Evolutionary conservation across 2,113 vertebrate genomes (phyloP).

Genomic region (Pachypanchax playfairii): DNA sequence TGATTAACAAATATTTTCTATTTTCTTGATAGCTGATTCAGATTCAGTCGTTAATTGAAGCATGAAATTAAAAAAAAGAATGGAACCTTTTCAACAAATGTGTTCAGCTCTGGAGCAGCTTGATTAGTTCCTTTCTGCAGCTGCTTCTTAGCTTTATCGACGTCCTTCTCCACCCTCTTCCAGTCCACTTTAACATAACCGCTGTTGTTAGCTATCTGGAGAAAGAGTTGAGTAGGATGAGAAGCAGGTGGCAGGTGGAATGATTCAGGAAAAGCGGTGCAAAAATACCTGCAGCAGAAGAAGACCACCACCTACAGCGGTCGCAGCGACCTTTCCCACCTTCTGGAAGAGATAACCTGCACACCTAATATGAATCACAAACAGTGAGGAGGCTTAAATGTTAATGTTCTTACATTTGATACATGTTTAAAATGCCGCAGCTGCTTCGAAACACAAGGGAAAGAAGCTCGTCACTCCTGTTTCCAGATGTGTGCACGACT

Average conservation of each 20-base stretch:
- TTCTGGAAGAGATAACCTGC: conserved; percentile 97
- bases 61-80: not conserved
- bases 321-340: conserved; percentile 95
- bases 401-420: too few species aligned
- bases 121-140: conserved; percentile 92
- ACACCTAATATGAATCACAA: conserved; percentile 84
- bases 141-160: conserved; percentile 96
- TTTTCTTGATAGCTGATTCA: too few species aligned
- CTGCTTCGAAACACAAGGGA: too few species aligned
- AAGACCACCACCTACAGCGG: conserved; percentile 94
- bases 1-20: too few species aligned
- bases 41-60: not conserved
- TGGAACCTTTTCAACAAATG: conserved; percentile 90
- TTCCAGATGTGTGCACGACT: too few species aligned
- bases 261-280: not conserved
- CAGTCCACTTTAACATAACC: conserved; percentile 97
- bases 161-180: conserved; percentile 98
- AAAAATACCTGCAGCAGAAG: conserved; percentile 90
- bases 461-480: too few species aligned
- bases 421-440: too few species aligned
- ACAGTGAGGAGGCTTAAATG: too few species aligned
- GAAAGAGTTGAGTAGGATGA: not conserved
- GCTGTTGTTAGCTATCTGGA: conserved; percentile 94
- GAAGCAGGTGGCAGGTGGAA: not conserved
- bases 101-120: conserved; percentile 92